phyloP scores from a whole-genome alignment of 2,113 vertebrate genomes.

The Malurus elegans region DNA sequence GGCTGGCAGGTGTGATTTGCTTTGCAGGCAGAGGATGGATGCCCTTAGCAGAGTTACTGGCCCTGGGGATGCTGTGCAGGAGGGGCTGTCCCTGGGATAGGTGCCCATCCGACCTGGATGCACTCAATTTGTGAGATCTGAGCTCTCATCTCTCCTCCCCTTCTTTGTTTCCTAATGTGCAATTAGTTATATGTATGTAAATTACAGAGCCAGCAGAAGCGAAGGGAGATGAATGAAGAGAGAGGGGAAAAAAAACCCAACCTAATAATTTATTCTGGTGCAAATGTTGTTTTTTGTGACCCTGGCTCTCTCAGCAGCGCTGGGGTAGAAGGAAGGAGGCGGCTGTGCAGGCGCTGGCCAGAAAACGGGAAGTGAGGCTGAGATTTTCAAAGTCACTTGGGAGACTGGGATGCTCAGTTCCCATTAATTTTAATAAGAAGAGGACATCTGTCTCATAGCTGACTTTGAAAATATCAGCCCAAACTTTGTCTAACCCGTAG shows the following conservation, averaged over 20 bases:
- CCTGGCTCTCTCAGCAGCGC: neutral
- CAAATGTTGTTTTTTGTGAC: neutral
- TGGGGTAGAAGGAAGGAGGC: neutral
- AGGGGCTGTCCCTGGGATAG: neutral
- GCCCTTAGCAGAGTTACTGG: neutral
- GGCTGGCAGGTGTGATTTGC: neutral
- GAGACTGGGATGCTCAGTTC: slow-evolving; percentile 7
- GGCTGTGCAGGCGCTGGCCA: neutral
- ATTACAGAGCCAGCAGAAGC: neutral
- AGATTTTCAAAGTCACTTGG: slow-evolving; percentile 36
- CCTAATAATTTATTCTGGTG: neutral
- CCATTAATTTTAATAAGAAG: slow-evolving; percentile 60
- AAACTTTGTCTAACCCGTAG: slow-evolving; percentile 43
- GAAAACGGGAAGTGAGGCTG: neutral
- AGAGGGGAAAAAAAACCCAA: neutral
- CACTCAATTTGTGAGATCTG: rapidly evolving
- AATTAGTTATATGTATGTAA: neutral
- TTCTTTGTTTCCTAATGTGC: neutral
- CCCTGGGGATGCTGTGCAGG: neutral
- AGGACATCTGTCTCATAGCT: slow-evolving; percentile 42
- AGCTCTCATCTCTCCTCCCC: neutral
- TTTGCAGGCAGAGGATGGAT: neutral
- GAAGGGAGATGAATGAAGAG: neutral
- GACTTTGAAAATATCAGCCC: slow-evolving; percentile 55
- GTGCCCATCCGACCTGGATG: neutral